phyloP scores from a whole-genome alignment of 1,140 invertebrate genomes.

The Melitaea cinxia region DNA sequence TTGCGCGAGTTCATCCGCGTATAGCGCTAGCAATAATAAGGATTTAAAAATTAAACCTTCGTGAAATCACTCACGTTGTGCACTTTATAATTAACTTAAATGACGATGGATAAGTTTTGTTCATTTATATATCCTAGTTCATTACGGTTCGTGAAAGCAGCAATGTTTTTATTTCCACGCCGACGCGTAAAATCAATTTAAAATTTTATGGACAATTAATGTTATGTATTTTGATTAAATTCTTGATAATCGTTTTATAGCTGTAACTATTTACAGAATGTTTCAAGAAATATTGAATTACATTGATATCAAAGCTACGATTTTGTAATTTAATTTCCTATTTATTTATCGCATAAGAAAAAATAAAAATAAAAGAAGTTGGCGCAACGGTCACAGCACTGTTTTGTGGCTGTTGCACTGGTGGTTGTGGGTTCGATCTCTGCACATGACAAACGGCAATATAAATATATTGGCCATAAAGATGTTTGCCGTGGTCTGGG shows the following conservation, averaged over 20 bases:
- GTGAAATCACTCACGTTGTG: constrained; percentile 27
- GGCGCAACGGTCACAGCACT: too few relatives aligned
- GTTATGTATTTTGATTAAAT: constrained; percentile 2
- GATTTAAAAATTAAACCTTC: constrained; percentile 65
- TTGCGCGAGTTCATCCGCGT: constrained; percentile 69
- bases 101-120: not conserved
- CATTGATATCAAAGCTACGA: too few relatives aligned
- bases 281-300: not conserved
- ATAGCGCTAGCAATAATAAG: constrained; percentile 68
- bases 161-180: not conserved
- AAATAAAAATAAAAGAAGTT: too few relatives aligned
- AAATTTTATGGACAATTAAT: not conserved
- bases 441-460: too few relatives aligned
- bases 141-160: not conserved
- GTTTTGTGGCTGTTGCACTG: too few relatives aligned
- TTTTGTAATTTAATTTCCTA: too few relatives aligned
- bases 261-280: not conserved
- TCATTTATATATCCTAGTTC: not conserved
- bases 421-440: too few relatives aligned
- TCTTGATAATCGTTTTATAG: not conserved
- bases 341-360: too few relatives aligned
- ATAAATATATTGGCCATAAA: too few relatives aligned
- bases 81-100: not conserved
- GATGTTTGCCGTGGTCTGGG: too few relatives aligned
- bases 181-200: not conserved